Evolutionary conservation across 2,797 vertebrate genomes (phyloP), one percentile per base, ranked within the genome.

Genomic region (Acanthurus tractus): DNA sequence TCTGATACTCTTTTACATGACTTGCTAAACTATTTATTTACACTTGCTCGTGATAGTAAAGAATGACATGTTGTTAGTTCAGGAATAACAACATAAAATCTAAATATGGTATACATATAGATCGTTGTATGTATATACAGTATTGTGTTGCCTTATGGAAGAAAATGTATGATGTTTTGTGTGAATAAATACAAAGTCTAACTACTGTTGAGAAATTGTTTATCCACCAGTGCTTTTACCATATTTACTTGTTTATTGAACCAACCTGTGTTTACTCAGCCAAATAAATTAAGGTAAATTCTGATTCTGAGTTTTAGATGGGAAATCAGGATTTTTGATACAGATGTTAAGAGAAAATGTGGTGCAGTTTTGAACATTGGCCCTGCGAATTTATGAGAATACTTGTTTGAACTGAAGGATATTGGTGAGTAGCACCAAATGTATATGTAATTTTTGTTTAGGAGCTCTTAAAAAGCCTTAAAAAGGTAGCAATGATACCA

Each of bases 161-260:
- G 84, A 87, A 91, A 86, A 87, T 91, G 92, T 94, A 89, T 88
- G 86, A 87, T 89, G 93, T 93, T 93, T 90, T 92, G 92, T 95
- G 93, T 94, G 93, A 95, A 95, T 95, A 95, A 96, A 95, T 92
- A 81, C 84, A 90, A 91, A 88, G 83, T 93, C 87, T 82, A 90
- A 91, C 81, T 83, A 59, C 66, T 74, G 50, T 75, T 72, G 20
- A 36, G 54, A 7, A 40, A 40, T 20, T 6, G n/a, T 79, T 57
- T 84, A 67, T 54, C 38, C 20, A 9, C 52, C 10, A 36, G 6
- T 58, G 6, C 9, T 44, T 36, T 25, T 50, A 34, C 18, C 11
- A n/a, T 40, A 1, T 49, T 20, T 59, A 29, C 20, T 12, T 11
- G 55, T 74, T 55, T 55, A 8, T 64, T 29, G 7, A 2, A 9